Percentiles rank a stretch among this genome's conserved stretches.
phyloP scores from a whole-genome alignment of 2,888 invertebrate species.

The Drosophila longiperda region DNA sequence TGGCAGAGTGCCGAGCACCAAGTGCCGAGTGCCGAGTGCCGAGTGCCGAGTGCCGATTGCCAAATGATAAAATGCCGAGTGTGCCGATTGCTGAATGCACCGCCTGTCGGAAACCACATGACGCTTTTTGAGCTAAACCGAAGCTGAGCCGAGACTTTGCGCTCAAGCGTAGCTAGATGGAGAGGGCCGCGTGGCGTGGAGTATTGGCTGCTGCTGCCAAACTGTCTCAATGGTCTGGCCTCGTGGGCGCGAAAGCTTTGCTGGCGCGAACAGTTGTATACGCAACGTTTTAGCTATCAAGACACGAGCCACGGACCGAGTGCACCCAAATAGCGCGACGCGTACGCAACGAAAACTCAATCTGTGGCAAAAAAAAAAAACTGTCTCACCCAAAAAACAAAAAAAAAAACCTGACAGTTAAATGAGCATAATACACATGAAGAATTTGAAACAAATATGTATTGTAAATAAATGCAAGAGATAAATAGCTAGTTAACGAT shows the following conservation, averaged over 20 bases:
- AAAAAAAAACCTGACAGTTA: not conserved
- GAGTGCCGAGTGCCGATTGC: not conserved
- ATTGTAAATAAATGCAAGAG: slow-evolving; percentile 6
- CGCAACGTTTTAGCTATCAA: slow-evolving; percentile 83
- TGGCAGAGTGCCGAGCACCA: slow-evolving; percentile 9
- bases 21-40: too few species aligned
- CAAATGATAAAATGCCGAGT: slow-evolving; percentile 15
- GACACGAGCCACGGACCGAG: slow-evolving; percentile 71
- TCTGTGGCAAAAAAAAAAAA: slow-evolving; percentile 55
- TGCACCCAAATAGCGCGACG: slow-evolving; percentile 52
- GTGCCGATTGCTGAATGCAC: slow-evolving; percentile 40
- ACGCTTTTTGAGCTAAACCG: slow-evolving; percentile 61
- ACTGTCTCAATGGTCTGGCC: slow-evolving; percentile 68
- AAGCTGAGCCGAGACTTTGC: slow-evolving; percentile 52
- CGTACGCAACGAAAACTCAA: slow-evolving; percentile 70
- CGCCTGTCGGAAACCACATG: slow-evolving; percentile 61
- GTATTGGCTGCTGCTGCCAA: slow-evolving; percentile 42
- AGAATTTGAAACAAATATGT: not conserved
- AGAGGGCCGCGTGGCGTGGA: slow-evolving; percentile 4
- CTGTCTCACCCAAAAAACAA: slow-evolving; percentile 27
- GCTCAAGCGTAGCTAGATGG: slow-evolving; percentile 49
- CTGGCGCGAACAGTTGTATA: slow-evolving; percentile 81
- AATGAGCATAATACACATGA: slow-evolving; percentile 1
- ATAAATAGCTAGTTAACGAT: slow-evolving; percentile 1
- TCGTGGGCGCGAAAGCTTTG: slow-evolving; percentile 80